These are phyloP conservation scores for Gallinago solitaria DNA, from an alignment of 2,797 vertebrate species.

Conservation along the genomic window DNA sequence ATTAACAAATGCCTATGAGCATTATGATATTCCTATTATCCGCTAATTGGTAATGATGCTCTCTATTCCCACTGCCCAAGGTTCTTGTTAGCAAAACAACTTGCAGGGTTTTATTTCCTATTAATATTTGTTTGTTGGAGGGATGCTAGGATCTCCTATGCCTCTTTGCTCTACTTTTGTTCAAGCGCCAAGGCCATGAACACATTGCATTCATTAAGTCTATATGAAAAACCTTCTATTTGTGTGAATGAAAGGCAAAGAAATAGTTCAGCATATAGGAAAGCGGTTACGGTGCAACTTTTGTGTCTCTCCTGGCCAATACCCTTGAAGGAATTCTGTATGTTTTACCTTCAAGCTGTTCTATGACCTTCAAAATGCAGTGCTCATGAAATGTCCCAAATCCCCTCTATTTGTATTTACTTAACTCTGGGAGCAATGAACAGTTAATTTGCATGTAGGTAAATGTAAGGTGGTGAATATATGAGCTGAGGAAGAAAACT, in stretches of 20 bases:
- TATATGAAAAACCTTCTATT: neutral
- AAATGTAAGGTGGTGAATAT: neutral
- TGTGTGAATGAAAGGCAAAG: neutral
- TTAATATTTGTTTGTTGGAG: neutral
- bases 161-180: neutral
- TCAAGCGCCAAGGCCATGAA: neutral
- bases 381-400: neutral
- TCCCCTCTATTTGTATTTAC: neutral
- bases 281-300: neutral
- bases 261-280: neutral
- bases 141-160: neutral
- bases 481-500: neutral
- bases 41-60: neutral
- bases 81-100: neutral
- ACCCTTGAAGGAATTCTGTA: neutral
- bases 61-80: neutral
- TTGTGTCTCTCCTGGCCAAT: neutral
- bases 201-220: neutral
- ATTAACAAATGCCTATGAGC: neutral
- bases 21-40: constrained; percentile 13
- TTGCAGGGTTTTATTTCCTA: neutral
- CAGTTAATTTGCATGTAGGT: neutral
- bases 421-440: neutral
- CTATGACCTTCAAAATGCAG: neutral
- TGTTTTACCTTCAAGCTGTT: neutral